Evolutionary conservation across 2,797 vertebrate species (phyloP), one percentile per base, ranked within the genome.

Genomic region (Chromis chromis): DNA sequence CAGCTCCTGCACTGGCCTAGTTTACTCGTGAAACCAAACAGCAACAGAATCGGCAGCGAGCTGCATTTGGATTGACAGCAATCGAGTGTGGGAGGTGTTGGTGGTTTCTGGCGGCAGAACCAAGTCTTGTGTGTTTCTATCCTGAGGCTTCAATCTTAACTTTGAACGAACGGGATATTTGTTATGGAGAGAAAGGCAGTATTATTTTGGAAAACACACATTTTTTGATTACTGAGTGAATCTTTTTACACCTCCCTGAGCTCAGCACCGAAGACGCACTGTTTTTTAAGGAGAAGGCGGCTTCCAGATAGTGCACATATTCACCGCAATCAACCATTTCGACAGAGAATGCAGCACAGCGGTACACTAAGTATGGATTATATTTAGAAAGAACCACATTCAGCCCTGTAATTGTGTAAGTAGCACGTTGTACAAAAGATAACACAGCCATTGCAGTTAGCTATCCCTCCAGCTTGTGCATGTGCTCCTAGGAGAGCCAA

Each of bases 41-140:
- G 24, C 48, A 33, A n/a, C 27, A 14, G 53, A 11, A 39, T 56
- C 53, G 54, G 62, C 66, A 36, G 22, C 11, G 36, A 70, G 39
- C 28, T 64, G 13, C 27, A 17, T 65, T 57, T 40, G 17, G 74
- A 78, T 50, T 70, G 70, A 71, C 61, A 28, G 21, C 0, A 16
- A 54, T n/a, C 14, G 13, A 67, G 48, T 2, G 62, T 53, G 24
- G 67, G 63, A 65, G 28, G 63, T 44, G 64, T 52, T 57, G 19
- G n/a, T 52, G 36, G 33, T 52, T 76, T 24, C 53, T 70, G 53
- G 10, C 9, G 0, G 21, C 19, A 61, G 52, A 21, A 33, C 28
- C 22, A n/a, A 39, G 24, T 57, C 54, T 52, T 14, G 27, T 44
- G 52, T 27, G n/a, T 44, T 66, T 69, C 22, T 6, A 10, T 13